Evolutionary conservation across 2,113 vertebrate genomes (phyloP), one percentile per base, ranked within the genome.

Genomic region (Sclerurus mexicanus): DNA sequence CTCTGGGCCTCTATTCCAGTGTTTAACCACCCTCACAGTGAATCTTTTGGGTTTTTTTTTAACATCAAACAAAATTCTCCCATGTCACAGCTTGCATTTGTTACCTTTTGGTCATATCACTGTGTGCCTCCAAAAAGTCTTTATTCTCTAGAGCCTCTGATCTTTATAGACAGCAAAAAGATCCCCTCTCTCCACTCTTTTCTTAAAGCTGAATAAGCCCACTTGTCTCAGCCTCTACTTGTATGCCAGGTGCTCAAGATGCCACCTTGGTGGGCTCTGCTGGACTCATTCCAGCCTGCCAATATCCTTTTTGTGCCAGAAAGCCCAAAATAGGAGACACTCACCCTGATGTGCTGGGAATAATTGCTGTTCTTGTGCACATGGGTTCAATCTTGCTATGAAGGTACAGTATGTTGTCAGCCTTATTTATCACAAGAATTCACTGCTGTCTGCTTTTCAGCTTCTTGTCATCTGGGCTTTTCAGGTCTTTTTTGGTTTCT

Each of bases 81-180:
- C 10, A 2, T 5, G 25, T 52, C 5, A 4, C 16, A 71, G n/a
- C 79, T 67, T 83, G 49, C 28, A 73, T 77, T 66, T 73, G 6
- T 40, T 79, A 37, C 28, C 49, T 85, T 59, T 85, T 72, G 46
- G n/a, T 50, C 11, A 12, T 16, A 28, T 19, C 50, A 46, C 18
- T 1, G 4, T 4, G 10, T 39, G 30, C 25, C 53, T 85, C 47
- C 0, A 2, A 56, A 60, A 35, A 37, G 11, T 6, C 14, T 85
- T 28, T 62, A 31, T 50, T 25, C 62, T 82, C 62, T 62, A 18
- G 15, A 79, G 66, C 24, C 56, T 87, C 59, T 40, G 75, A 24
- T 5, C 44, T 33, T 6, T 3, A 1, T 2, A 83, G 3, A 5
- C 35, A 72, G 40, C 60, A 85, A 0, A 19, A 40, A 83, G 44